phyloP scores from a whole-genome alignment of 1,140 invertebrate genomes.

The Megalonaias nervosa region DNA sequence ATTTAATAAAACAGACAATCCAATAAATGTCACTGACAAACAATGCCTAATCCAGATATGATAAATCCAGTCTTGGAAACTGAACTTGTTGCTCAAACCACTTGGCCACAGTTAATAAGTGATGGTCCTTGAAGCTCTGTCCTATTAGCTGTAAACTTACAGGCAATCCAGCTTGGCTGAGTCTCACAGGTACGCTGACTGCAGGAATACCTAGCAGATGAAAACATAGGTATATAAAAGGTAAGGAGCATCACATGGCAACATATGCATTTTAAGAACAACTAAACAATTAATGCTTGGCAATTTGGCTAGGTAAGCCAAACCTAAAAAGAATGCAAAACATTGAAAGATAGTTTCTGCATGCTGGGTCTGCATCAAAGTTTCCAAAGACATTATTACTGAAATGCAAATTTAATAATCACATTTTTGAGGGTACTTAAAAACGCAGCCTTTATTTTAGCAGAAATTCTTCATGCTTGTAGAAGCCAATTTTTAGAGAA shows the following conservation, averaged over 20 bases:
- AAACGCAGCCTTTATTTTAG: too few relatives aligned
- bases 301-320: background rate
- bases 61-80: constrained; percentile 56
- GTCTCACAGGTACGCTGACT: constrained; percentile 86
- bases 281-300: background rate
- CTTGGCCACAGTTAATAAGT: constrained; percentile 85
- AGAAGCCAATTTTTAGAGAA: too few relatives aligned
- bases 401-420: background rate
- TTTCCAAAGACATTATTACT: background rate
- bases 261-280: background rate
- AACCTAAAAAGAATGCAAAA: background rate
- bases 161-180: constrained; percentile 86
- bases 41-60: constrained; percentile 40
- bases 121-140: constrained; percentile 83
- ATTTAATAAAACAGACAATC: too few relatives aligned
- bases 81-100: constrained; percentile 81
- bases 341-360: background rate
- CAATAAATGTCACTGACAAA: too few relatives aligned
- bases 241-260: background rate
- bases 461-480: too few relatives aligned
- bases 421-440: too few relatives aligned
- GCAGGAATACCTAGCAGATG: constrained; percentile 84
- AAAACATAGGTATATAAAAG: constrained; percentile 14
- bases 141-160: constrained; percentile 95
- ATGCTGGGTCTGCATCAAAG: background rate